Conservation (phyloP, 2,113 vertebrate species). For the Raja brachyura region DNA sequence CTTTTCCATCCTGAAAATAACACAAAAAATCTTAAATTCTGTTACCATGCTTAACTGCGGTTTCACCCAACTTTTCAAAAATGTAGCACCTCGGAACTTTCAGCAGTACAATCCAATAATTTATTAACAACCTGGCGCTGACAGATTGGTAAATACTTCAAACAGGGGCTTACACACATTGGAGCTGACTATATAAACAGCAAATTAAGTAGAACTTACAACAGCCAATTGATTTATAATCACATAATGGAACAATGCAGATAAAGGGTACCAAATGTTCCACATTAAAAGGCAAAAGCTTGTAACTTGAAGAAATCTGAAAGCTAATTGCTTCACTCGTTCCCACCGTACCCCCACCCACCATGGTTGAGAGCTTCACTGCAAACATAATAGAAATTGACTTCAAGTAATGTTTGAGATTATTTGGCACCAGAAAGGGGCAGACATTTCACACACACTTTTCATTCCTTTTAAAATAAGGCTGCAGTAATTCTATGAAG, state of each 20-base stretch:
- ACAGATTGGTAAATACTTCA: not conserved
- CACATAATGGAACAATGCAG: not conserved
- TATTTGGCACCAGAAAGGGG: not conserved
- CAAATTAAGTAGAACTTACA: not conserved
- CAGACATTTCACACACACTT: slow-evolving; percentile 1
- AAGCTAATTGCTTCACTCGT: not conserved
- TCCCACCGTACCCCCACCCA: not conserved
- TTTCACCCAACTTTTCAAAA: not conserved
- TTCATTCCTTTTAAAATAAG: not conserved
- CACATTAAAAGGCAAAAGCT: not conserved
- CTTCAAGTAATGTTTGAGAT: not conserved
- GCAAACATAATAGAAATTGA: not conserved
- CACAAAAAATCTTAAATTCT: not conserved
- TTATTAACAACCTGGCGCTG: not conserved
- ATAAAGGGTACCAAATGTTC: not conserved
- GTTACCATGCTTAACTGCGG: not conserved
- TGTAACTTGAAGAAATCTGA: not conserved
- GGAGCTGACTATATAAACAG: not conserved
- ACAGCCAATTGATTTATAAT: not conserved
- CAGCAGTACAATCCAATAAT: no score
- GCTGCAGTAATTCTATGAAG: not conserved
- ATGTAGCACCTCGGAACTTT: not conserved
- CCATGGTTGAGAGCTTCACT: not conserved
- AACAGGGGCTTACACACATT: not conserved
- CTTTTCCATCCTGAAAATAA: not conserved